Conservation (phyloP, 1,140 invertebrate genomes). For the Gonatopus flavifemur region DNA sequence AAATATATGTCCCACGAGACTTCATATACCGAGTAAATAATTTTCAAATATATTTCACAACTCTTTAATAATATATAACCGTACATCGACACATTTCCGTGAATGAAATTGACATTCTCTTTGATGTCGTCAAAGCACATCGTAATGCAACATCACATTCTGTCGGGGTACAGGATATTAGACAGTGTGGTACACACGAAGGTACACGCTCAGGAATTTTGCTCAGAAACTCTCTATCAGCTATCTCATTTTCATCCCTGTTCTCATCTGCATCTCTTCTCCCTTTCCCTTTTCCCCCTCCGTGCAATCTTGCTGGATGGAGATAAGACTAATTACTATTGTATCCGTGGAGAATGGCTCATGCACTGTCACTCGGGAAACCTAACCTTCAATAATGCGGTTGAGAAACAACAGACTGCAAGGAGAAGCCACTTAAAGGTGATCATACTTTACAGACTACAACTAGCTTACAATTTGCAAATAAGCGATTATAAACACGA, state of each 20-base stretch:
- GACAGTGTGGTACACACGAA: constrained; percentile 15
- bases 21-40: no score
- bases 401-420: constrained; percentile 35
- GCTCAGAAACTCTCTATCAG: constrained; percentile 23
- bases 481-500: no score
- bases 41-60: no score
- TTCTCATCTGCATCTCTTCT: constrained; percentile 7
- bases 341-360: constrained; percentile 38
- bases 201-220: constrained; percentile 27
- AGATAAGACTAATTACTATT: constrained; percentile 53
- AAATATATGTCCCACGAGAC: no score
- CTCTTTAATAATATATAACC: background rate
- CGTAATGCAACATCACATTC: constrained; percentile 35
- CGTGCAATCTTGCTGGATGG: constrained; percentile 39
- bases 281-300: constrained; percentile 21
- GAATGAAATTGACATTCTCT: constrained; percentile 24
- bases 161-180: constrained; percentile 34
- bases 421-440: constrained; percentile 27
- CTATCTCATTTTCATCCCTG: constrained; percentile 1
- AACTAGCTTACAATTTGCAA: no score
- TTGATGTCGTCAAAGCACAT: constrained; percentile 16
- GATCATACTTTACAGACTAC: constrained; percentile 35
- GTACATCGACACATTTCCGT: constrained; percentile 11
- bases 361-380: constrained; percentile 33
- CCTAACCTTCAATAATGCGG: constrained; percentile 42